Percentiles rank a stretch among this genome's conserved stretches.
Evolutionary conservation across 2,888 invertebrate genomes (phyloP).

Genomic region (Sarcophaga subvicina): DNA sequence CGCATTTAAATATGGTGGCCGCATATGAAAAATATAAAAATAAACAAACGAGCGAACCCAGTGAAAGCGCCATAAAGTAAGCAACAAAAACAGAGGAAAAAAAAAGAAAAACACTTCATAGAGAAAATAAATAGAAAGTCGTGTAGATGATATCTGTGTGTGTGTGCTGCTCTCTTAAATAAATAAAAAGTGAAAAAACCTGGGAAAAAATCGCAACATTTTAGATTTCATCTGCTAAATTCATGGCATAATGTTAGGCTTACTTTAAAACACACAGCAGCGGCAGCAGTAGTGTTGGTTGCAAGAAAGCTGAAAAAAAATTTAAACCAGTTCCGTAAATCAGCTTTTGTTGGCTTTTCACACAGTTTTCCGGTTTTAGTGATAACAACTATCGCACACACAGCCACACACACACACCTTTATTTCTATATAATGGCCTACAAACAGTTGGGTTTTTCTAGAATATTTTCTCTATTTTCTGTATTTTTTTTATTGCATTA

Average conservation of each 20-base stretch:
- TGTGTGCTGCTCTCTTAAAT: not conserved
- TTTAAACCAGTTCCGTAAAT: not conserved
- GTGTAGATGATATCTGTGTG: not conserved
- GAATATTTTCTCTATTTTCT: too few relatives aligned
- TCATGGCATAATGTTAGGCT: slow-evolving; percentile 49
- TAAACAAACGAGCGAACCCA: not conserved
- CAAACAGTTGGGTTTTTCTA: not conserved
- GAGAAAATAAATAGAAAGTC: too few relatives aligned
- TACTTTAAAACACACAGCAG: not conserved
- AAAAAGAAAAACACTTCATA: slow-evolving; percentile 27
- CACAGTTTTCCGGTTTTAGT: slow-evolving; percentile 60
- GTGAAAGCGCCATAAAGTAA: not conserved
- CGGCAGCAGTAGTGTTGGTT: not conserved
- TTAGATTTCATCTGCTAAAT: slow-evolving; percentile 23
- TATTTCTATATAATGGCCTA: not conserved
- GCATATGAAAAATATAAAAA: slow-evolving; percentile 1
- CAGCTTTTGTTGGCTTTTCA: slow-evolving; percentile 61
- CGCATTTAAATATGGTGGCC: slow-evolving; percentile 40
- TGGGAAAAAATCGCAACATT: not conserved
- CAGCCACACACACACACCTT: not conserved
- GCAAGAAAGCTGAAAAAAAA: not conserved
- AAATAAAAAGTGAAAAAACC: slow-evolving; percentile 35
- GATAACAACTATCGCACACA: not conserved
- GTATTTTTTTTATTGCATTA: not conserved
- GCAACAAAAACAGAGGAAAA: not conserved